Evolutionary conservation across 2,888 invertebrate genomes (phyloP).

Genomic region (Carpatolechia fugitivella): DNA sequence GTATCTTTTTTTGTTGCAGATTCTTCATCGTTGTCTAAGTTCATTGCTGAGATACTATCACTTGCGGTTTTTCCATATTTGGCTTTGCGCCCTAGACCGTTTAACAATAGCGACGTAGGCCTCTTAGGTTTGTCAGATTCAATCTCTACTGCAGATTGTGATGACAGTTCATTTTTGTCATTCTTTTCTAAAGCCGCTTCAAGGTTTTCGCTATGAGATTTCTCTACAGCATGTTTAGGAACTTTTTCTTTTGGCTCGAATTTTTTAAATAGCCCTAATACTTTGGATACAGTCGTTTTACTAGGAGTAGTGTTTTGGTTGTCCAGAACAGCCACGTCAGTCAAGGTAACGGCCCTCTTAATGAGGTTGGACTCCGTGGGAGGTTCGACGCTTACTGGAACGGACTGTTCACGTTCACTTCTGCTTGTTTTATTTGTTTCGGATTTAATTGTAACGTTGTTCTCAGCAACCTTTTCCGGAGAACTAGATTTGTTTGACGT

Average conservation of each 20-base stretch:
- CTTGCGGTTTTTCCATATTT: slow-evolving; percentile 69
- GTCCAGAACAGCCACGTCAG: slow-evolving; percentile 79
- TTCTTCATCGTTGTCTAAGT: slow-evolving; percentile 46
- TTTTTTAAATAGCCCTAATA: slow-evolving; percentile 87
- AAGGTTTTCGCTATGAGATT: slow-evolving; percentile 38
- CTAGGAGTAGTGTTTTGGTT: slow-evolving; percentile 63
- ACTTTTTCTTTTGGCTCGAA: slow-evolving; percentile 80
- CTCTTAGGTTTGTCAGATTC: slow-evolving; percentile 72
- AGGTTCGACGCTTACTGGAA: slow-evolving; percentile 75
- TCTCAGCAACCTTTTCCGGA: slow-evolving; percentile 67
- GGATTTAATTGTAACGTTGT: slow-evolving; percentile 40
- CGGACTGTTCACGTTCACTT: slow-evolving; percentile 82
- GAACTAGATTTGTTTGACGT: slow-evolving; percentile 74
- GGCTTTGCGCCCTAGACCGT: slow-evolving; percentile 75
- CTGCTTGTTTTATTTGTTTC: slow-evolving; percentile 72
- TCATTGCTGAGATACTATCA: slow-evolving; percentile 52
- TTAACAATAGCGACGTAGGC: slow-evolving; percentile 74
- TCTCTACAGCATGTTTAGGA: slow-evolving; percentile 50
- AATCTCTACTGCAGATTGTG: slow-evolving; percentile 36
- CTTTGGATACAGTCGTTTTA: slow-evolving; percentile 85
- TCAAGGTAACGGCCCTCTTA: slow-evolving; percentile 85
- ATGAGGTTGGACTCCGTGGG: slow-evolving; percentile 83
- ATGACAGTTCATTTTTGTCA: slow-evolving; percentile 34
- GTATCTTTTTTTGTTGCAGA: slow-evolving; percentile 50
- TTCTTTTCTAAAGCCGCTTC: slow-evolving; percentile 32